Base-by-base conservation (phyloP, 2,113 vertebrate genomes). In the Pachypanchax playfairii region DNA sequence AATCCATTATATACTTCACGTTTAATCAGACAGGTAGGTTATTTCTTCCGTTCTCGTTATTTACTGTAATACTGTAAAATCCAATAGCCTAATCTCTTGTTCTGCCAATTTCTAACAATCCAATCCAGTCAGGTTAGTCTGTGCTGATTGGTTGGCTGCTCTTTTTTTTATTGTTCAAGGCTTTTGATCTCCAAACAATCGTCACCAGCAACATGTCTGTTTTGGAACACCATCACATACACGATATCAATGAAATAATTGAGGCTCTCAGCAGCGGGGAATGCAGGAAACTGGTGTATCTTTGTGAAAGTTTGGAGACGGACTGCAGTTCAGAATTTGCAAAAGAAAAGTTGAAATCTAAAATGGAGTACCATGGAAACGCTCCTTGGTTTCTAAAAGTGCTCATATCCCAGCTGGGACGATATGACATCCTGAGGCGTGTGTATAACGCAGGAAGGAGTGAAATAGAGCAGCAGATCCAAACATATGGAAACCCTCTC, bases 381-480 rank as follows among this genome's bases (percentile, higher is more conserved):
- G 52, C 68, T 0, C 0, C 41, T 0, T 11, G 53, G 18, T 70
- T 88, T 4, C 77, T 98, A 47, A 68, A 73, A 1, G 95, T 96
- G 71, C 84, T 98, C 33, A 58, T 96, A 33, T 87, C 91, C 54
- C 84, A 84, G 38, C 65, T 98, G 33, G 90, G 84, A 43, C 93
- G 96, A 2, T 94, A 93, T 62, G 97, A 98, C 57, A 85, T 98
- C 53, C 80, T 98, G 20, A 92, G 75, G 48, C 88, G 70, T 26
- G 67, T 95, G 25, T 75, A 91, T 60, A 81, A 91, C 15, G 87
- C 70, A 43, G 92, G 85, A 73, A 93, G 63, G 29, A 54, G 38
- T 0, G 31, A 86, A 0, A 90, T 92, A 44, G 94, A 95, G 78
- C 69, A 95, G 80, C 69, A 57, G 20, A 22, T 70, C 31, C 73